phyloP scores from a whole-genome alignment of 2,888 invertebrate genomes.

The Lydus trimaculatus region DNA sequence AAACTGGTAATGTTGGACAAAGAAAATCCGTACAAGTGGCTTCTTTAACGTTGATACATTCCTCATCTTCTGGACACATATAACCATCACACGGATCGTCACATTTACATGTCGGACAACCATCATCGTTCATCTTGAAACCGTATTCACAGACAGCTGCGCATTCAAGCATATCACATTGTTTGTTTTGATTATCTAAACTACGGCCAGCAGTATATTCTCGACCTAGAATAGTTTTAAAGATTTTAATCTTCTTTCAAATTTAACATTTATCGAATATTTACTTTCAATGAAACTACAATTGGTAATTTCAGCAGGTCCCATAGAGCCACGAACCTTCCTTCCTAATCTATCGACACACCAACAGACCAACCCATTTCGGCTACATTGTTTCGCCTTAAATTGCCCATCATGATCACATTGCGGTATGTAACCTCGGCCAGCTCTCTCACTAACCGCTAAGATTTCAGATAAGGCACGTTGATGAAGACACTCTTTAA shows the following conservation, averaged over 20 bases:
- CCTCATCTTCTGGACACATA: slow-evolving; percentile 73
- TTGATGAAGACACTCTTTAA: slow-evolving; percentile 75
- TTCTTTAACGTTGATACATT: slow-evolving; percentile 77
- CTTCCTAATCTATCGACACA: slow-evolving; percentile 82
- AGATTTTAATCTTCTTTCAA: background rate
- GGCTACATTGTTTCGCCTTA: slow-evolving; percentile 78
- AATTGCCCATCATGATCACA: slow-evolving; percentile 78
- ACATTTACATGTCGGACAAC: slow-evolving; percentile 86
- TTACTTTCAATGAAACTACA: slow-evolving; percentile 64
- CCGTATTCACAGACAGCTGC: slow-evolving; percentile 87
- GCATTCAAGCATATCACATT: slow-evolving; percentile 77
- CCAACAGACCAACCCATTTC: slow-evolving; percentile 88
- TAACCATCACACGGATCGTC: slow-evolving; percentile 85
- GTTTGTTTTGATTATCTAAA: slow-evolving; percentile 53
- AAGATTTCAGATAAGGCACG: slow-evolving; percentile 78
- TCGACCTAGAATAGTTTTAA: slow-evolving; percentile 43
- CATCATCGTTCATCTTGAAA: slow-evolving; percentile 73
- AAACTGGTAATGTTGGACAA: slow-evolving; percentile 80
- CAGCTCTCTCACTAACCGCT: slow-evolving; percentile 79
- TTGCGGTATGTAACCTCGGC: slow-evolving; percentile 84
- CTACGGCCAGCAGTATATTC: slow-evolving; percentile 52
- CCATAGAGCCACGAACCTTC: slow-evolving; percentile 82
- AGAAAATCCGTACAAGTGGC: slow-evolving; percentile 68
- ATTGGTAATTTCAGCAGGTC: slow-evolving; percentile 72
- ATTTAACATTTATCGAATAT: background rate